phyloP scores from a whole-genome alignment of 1,140 invertebrate species.

The Colletes latitarsis region DNA sequence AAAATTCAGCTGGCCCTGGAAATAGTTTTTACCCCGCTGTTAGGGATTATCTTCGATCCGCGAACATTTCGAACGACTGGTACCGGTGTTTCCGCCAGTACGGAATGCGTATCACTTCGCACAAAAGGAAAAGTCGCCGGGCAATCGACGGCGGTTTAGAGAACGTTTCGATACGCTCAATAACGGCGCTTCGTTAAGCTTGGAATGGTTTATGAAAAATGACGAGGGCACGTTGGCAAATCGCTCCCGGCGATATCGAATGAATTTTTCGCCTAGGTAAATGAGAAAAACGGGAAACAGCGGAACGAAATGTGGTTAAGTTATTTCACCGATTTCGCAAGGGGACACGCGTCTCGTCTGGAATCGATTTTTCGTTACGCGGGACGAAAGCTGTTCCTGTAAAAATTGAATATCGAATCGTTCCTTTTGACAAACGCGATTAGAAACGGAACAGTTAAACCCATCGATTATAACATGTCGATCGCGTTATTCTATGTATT shows the following conservation, averaged over 20 bases:
- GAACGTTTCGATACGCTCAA: not conserved
- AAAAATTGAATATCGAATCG: too few species aligned
- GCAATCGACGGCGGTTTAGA: not conserved
- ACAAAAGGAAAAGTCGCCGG: not conserved
- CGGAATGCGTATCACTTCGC: not conserved
- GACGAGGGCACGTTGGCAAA: not conserved
- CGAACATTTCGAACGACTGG: not conserved
- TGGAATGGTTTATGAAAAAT: slow-evolving; percentile 12
- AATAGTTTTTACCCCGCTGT: slow-evolving; percentile 39
- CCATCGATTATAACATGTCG: too few species aligned
- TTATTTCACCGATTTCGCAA: slow-evolving; percentile 1
- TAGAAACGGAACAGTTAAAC: too few species aligned
- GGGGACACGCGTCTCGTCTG: not conserved
- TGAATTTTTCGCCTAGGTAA: not conserved
- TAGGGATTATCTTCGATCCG: slow-evolving; percentile 46
- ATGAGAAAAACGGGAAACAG: not conserved
- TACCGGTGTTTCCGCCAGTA: not conserved
- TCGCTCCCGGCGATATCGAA: not conserved
- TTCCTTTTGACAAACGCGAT: too few species aligned
- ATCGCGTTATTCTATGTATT: too few species aligned
- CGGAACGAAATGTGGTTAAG: not conserved
- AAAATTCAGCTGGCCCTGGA: slow-evolving; percentile 45
- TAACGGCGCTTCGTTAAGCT: slow-evolving; percentile 4
- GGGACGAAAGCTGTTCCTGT: too few species aligned
- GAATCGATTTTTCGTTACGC: not conserved